Evolutionary conservation across 2,113 vertebrate species (phyloP).

Genomic region (Nettapus auritus): DNA sequence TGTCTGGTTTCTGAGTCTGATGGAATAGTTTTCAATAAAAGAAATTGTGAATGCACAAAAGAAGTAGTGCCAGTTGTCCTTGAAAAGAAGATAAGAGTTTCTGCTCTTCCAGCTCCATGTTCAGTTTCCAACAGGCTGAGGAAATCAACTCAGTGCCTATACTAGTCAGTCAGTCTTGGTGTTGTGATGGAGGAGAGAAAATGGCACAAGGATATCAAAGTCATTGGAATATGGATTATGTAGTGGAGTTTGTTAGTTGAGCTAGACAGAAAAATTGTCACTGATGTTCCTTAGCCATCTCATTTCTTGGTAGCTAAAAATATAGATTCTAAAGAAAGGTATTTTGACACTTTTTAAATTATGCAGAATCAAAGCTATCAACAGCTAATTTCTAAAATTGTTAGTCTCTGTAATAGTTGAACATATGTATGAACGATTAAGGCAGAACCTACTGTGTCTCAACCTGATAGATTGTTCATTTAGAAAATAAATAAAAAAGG

Average conservation of each 20-base stretch:
- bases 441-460: not conserved
- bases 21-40: not conserved
- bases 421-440: not conserved
- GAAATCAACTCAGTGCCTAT: not conserved
- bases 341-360: not conserved
- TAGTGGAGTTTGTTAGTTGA: not conserved
- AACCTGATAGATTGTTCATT: not conserved
- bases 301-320: not conserved
- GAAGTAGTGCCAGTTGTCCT: not conserved
- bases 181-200: not conserved
- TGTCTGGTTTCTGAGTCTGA: not conserved
- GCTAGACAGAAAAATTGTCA: not conserved
- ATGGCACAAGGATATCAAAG: not conserved
- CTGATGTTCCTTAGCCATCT: not conserved
- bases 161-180: not conserved
- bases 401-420: not conserved
- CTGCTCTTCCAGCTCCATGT: not conserved
- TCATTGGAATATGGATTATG: not conserved
- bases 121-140: not conserved
- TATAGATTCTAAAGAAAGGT: not conserved
- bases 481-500: not conserved
- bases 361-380: not conserved
- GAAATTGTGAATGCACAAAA: not conserved
- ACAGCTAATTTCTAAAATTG: not conserved
- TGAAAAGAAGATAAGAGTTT: not conserved